Conservation (phyloP, 2,888 invertebrate species). For the Ochlodes sylvanus region DNA sequence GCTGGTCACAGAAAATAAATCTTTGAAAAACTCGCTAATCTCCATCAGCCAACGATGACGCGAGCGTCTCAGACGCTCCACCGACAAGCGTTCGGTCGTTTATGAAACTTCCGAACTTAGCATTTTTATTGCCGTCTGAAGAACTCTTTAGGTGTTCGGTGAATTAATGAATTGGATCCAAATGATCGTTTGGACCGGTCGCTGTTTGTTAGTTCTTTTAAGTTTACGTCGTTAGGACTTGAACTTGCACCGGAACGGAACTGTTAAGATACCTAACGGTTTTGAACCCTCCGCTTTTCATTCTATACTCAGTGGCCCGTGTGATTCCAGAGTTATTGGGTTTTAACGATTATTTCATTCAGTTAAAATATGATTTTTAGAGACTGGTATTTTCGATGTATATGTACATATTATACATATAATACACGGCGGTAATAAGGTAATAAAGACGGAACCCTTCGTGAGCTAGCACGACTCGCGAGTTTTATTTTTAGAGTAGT, state of each 20-base stretch:
- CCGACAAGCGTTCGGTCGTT: conserved; percentile 25
- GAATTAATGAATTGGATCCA: conserved; percentile 39
- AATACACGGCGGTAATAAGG: no score
- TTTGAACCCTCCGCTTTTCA: neutral
- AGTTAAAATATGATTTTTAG: no score
- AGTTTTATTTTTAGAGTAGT: no score
- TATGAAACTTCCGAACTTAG: conserved; percentile 37
- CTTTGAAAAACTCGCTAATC: neutral
- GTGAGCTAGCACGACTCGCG: no score
- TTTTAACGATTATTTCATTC: neutral
- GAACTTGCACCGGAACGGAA: conserved; percentile 3
- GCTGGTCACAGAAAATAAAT: no score
- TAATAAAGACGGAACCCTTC: no score
- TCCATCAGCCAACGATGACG: neutral
- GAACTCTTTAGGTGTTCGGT: conserved; percentile 33
- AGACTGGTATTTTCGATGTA: no score
- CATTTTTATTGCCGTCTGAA: conserved; percentile 39
- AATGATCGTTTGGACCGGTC: conserved; percentile 32
- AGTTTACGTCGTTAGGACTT: conserved; percentile 31
- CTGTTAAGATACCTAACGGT: conserved; percentile 2
- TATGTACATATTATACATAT: no score
- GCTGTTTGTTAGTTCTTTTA: conserved; percentile 31
- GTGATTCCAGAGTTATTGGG: neutral
- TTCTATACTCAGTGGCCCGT: neutral
- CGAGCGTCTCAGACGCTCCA: conserved; percentile 3